These are phyloP conservation scores for Lithophane semibrunnea DNA, from an alignment of 2,888 invertebrate species.

Conservation along the genomic window DNA sequence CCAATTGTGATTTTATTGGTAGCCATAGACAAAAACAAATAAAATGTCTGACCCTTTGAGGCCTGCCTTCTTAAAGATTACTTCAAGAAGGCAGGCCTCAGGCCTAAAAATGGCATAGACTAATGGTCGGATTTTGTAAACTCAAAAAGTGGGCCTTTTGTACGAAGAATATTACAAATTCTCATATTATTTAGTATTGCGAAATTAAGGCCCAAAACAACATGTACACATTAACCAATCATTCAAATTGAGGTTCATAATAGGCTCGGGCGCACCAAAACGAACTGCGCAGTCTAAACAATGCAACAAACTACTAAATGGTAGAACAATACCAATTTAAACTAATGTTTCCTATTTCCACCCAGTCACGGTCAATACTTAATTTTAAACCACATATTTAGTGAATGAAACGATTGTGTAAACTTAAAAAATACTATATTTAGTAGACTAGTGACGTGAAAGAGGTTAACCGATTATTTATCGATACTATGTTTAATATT, in stretches of 20 bases:
- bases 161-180: background rate
- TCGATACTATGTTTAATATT: constrained; percentile 39
- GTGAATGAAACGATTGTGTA: constrained; percentile 78
- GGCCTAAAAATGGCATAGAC: background rate
- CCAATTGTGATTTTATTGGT: background rate
- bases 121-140: background rate
- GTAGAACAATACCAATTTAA: constrained; percentile 51
- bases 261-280: constrained; percentile 33
- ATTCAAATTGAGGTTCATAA: constrained; percentile 50
- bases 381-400: constrained; percentile 70
- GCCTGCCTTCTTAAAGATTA: background rate
- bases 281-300: constrained; percentile 43
- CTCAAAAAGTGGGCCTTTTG: background rate
- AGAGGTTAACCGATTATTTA: constrained; percentile 27
- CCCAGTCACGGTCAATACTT: constrained; percentile 76
- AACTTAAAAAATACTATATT: constrained; percentile 79
- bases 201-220: constrained; percentile 12
- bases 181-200: background rate
- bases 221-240: constrained; percentile 32
- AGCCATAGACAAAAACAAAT: background rate
- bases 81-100: no score
- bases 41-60: background rate
- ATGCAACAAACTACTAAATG: constrained; percentile 55
- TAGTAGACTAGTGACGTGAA: constrained; percentile 72
- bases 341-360: constrained; percentile 66